These are phyloP conservation scores for Panorpa germanica DNA, from an alignment of 2,888 invertebrate genomes.

Conservation along the genomic window DNA sequence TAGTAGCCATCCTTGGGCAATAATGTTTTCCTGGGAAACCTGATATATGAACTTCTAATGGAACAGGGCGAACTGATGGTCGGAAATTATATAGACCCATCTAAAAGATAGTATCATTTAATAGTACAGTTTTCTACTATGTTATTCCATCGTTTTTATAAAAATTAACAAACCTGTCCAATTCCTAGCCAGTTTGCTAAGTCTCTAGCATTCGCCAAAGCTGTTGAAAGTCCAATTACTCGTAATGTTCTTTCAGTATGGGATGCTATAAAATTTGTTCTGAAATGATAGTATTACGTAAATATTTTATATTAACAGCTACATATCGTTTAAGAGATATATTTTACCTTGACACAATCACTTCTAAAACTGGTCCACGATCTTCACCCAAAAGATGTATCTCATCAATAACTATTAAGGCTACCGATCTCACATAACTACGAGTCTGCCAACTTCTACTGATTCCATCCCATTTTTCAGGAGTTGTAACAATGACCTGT, in stretches of 20 bases:
- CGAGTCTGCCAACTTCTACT: conserved; percentile 96
- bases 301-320: conserved; percentile 1
- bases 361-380: conserved; percentile 80
- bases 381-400: conserved; percentile 91
- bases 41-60: conserved; percentile 73
- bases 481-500: conserved; percentile 93
- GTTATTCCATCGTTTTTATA: not conserved
- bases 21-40: conserved; percentile 97
- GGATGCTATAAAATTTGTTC: conserved; percentile 89
- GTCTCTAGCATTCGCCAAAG: conserved; percentile 92
- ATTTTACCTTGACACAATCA: conserved; percentile 71
- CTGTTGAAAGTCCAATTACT: conserved; percentile 91
- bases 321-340: not conserved
- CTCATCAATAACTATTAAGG: conserved; percentile 91
- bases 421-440: conserved; percentile 80
- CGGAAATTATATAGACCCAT: conserved; percentile 95
- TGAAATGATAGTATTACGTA: conserved; percentile 15
- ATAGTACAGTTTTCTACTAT: not conserved
- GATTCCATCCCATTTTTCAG: conserved; percentile 99
- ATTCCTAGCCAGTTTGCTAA: conserved; percentile 94
- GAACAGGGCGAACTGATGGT: conserved; percentile 94
- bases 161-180: too few relatives aligned
- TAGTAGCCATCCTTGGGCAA: conserved; percentile 97
- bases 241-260: conserved; percentile 69
- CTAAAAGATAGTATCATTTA: conserved; percentile 19